These are phyloP conservation scores for Bombus terrestris DNA, from an alignment of 1,140 invertebrate genomes.

Conservation along the genomic window DNA sequence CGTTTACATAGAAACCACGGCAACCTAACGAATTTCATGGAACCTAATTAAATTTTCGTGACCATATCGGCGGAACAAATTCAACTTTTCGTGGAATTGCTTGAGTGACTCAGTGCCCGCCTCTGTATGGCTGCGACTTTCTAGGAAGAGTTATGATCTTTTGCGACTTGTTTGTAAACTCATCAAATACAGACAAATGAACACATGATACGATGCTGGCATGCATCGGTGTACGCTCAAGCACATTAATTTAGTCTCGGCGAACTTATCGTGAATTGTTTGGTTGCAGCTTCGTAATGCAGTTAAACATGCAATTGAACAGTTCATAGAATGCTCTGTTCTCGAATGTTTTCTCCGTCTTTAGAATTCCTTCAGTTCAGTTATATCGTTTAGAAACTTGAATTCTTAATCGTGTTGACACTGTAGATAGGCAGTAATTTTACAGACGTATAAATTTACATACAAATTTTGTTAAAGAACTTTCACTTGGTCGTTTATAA, in stretches of 20 bases:
- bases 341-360: not conserved
- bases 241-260: conserved; percentile 52
- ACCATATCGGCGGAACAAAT: not conserved
- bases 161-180: conserved; percentile 57
- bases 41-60: not conserved
- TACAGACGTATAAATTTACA: not conserved
- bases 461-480: conserved; percentile 3
- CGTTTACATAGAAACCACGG: not conserved
- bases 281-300: not conserved
- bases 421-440: not conserved
- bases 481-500: conserved; percentile 4
- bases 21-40: not conserved
- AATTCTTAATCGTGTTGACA: not conserved
- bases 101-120: conserved; percentile 11
- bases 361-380: not conserved
- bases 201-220: conserved; percentile 64
- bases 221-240: conserved; percentile 51
- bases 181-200: conserved; percentile 75
- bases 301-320: conserved; percentile 4
- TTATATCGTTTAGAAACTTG: not conserved
- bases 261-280: conserved; percentile 47
- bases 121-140: conserved; percentile 12
- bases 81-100: not conserved
- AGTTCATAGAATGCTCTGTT: not conserved
- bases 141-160: conserved; percentile 9